Evolutionary conservation across 2,113 vertebrate genomes (phyloP).

Genomic region (Mugil cephalus): DNA sequence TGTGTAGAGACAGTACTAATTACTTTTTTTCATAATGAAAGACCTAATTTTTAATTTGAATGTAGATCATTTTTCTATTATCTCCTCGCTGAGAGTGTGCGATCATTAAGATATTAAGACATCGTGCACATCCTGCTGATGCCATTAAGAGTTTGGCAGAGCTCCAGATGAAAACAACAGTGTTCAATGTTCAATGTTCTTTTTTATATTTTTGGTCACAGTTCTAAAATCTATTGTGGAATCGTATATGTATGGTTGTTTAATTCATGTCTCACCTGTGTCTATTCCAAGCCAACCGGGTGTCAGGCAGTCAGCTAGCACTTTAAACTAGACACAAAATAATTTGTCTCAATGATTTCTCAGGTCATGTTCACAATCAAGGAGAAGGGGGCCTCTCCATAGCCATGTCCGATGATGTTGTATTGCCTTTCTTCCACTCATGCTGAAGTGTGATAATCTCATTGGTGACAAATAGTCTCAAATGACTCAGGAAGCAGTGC

Average conservation of each 20-base stretch:
- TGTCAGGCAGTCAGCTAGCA: neutral
- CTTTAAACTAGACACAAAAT: neutral
- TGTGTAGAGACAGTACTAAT: too few species aligned
- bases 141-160: too few species aligned
- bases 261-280: neutral
- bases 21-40: too few species aligned
- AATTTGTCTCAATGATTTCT: conserved; percentile 20
- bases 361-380: conserved; percentile 8
- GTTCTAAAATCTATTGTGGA: too few species aligned
- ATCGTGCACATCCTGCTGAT: too few species aligned
- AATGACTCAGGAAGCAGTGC: conserved; percentile 31
- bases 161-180: too few species aligned
- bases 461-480: conserved; percentile 55
- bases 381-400: neutral
- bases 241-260: too few species aligned
- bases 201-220: neutral
- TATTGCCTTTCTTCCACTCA: conserved; percentile 17
- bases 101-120: too few species aligned
- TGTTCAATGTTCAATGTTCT: too few species aligned
- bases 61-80: too few species aligned
- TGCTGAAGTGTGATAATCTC: conserved; percentile 52
- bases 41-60: too few species aligned
- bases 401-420: conserved; percentile 22
- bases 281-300: neutral
- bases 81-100: too few species aligned